Base-by-base conservation (phyloP, 2,888 invertebrate genomes). In the Schizotus pectinicornis region DNA sequence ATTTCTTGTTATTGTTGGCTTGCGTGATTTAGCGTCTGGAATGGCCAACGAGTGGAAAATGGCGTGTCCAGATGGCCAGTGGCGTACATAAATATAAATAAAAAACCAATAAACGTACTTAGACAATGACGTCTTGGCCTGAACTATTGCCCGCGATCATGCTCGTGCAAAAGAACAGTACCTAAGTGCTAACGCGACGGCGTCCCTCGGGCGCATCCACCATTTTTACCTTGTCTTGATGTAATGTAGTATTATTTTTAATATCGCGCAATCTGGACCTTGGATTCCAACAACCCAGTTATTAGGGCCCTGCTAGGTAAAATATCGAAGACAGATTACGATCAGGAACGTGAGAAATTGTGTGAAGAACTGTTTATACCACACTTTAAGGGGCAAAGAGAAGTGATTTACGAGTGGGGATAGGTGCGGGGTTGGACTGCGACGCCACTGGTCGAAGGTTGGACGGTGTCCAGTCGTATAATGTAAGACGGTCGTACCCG, bases 21-120 rank as follows among this genome's bases (percentile, higher is more conserved):
- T 69, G 78, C 78, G 78, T 79, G 78, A 70, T 74, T 67, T 61
- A 67, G 60, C 68, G 70, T 72, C 72, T 73, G 59, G 67, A 68
- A 73, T 74, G 72, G 70, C 71, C 74, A 68, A 70, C 70, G 74
- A 78, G 74, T 77, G 74, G 75, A 76, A 72, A 75, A 78, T 79
- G 70, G 78, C 78, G 78, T 79, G 78, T 73, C 67, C 67, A 70
- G 69, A 73, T 69, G 62, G 30, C 50, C 79, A 78, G 72, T 62
- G 73, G 74, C 77, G 78, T 69, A 61, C 56, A 54, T 39, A 46
- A 53, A 30, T 46, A 32, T 48, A 13, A 41, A 45, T 59, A 56
- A 57, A 54, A 22, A 22, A 2, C 22, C 22, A 22, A 22, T 53
- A 61, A 54, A 42, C 54, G 54, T 41, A 46, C 48, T 22, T 22